Percentiles rank a stretch among this genome's conserved stretches.
These are phyloP conservation scores for Anguilla pacifica DNA, from an alignment of 2,797 vertebrate species.

Conservation along the genomic window DNA sequence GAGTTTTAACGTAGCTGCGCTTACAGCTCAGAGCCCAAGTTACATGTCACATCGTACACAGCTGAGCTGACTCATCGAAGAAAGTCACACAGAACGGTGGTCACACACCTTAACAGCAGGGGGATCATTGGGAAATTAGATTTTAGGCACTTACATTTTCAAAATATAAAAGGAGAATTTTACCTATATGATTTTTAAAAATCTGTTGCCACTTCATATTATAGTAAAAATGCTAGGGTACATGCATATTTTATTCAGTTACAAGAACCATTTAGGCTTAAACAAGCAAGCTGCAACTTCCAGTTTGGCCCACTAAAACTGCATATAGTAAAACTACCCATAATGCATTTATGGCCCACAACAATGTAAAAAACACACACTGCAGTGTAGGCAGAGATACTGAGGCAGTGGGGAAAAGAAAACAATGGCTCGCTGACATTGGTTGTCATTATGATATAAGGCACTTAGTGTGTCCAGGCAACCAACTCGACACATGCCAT, in stretches of 20 bases:
- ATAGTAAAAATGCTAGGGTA: background rate
- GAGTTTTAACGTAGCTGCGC: background rate
- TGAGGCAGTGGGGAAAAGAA: background rate
- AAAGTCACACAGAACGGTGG: background rate
- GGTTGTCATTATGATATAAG: background rate
- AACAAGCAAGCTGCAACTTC: background rate
- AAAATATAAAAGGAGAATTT: background rate
- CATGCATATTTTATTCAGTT: background rate
- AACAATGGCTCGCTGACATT: background rate
- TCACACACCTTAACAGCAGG: background rate
- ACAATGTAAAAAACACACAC: background rate
- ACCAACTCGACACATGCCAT: background rate
- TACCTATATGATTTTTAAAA: no score
- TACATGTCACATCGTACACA: background rate
- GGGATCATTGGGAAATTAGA: background rate
- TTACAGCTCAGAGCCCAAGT: background rate
- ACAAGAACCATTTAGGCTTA: background rate
- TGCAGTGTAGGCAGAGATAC: background rate
- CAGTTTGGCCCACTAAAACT: background rate
- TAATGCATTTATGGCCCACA: background rate
- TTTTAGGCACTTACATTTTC: background rate
- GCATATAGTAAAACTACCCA: background rate
- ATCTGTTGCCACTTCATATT: background rate
- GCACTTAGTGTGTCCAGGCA: no score
- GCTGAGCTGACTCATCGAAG: background rate